Conservation (phyloP, 2,888 invertebrate genomes). For the Cartodere bifasciata region DNA sequence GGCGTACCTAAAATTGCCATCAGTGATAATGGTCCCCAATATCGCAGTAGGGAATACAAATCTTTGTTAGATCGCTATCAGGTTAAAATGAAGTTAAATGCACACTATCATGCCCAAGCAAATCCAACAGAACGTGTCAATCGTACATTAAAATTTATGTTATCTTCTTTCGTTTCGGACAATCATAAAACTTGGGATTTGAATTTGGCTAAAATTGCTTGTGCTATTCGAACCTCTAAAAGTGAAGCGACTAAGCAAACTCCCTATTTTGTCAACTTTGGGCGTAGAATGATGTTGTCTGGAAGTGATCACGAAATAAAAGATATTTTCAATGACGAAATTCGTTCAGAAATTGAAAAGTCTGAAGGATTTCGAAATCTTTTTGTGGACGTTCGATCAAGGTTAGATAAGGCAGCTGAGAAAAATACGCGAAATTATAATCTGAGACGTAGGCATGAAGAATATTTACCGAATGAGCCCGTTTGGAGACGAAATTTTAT, state of each 20-base stretch:
- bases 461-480: too few relatives aligned
- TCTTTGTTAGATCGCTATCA: conserved; percentile 11
- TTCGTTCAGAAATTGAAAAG: too few relatives aligned
- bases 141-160: conserved; percentile 22
- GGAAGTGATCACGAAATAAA: conserved; percentile 7
- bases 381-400: too few relatives aligned
- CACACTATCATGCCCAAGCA: conserved; percentile 20
- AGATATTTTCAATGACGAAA: too few relatives aligned
- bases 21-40: conserved; percentile 22
- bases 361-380: too few relatives aligned
- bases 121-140: conserved; percentile 24
- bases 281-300: conserved; percentile 11
- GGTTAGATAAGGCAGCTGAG: too few relatives aligned
- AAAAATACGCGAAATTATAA: too few relatives aligned
- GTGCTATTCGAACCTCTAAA: conserved; percentile 14
- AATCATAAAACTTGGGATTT: conserved; percentile 19
- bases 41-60: conserved; percentile 11
- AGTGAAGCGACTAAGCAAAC: conserved; percentile 14
- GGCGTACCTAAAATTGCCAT: conserved; percentile 18
- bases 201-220: conserved; percentile 13
- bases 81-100: conserved; percentile 13
- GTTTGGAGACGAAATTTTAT: too few relatives aligned
- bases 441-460: too few relatives aligned
- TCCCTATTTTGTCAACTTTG: conserved; percentile 15
- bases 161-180: conserved; percentile 17